Evolutionary conservation across 2,888 invertebrate species (phyloP).

Genomic region (Parascotia fuliginaria): DNA sequence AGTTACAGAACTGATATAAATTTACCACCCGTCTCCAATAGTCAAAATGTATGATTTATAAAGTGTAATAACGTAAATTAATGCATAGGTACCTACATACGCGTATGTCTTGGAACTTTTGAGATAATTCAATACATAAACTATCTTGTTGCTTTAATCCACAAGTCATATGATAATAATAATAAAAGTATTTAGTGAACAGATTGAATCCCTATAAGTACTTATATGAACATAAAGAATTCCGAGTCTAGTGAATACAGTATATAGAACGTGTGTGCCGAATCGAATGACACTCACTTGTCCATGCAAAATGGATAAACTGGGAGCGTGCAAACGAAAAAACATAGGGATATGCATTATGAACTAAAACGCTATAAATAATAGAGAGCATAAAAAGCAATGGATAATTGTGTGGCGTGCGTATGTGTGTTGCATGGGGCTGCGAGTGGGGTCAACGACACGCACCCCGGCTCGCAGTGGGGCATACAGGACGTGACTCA

Average conservation of each 20-base stretch:
- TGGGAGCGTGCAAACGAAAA: slow-evolving; percentile 58
- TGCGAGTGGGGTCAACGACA: slow-evolving; percentile 82
- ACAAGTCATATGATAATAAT: slow-evolving; percentile 3
- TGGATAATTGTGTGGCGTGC: slow-evolving; percentile 75
- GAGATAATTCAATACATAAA: not conserved
- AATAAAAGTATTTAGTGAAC: slow-evolving; percentile 14
- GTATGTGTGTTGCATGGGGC: slow-evolving; percentile 73
- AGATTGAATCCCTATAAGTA: slow-evolving; percentile 9
- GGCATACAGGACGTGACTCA: slow-evolving; percentile 83
- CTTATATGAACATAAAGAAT: slow-evolving; percentile 15
- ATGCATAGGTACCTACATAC: too few relatives aligned
- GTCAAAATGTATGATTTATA: too few relatives aligned
- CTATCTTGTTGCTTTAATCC: not conserved
- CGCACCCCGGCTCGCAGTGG: slow-evolving; percentile 80
- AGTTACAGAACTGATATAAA: too few relatives aligned
- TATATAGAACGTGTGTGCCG: slow-evolving; percentile 28
- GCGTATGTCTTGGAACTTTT: slow-evolving; percentile 8
- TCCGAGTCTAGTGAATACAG: slow-evolving; percentile 25
- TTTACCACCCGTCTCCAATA: too few relatives aligned
- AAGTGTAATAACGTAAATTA: too few relatives aligned
- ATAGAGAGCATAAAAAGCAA: slow-evolving; percentile 78
- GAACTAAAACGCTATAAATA: slow-evolving; percentile 73
- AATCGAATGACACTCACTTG: slow-evolving; percentile 52
- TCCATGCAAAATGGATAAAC: slow-evolving; percentile 64
- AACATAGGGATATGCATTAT: slow-evolving; percentile 61